These are phyloP conservation scores for Gadus macrocephalus DNA, from an alignment of 2,113 vertebrate genomes.

Conservation along the genomic window DNA sequence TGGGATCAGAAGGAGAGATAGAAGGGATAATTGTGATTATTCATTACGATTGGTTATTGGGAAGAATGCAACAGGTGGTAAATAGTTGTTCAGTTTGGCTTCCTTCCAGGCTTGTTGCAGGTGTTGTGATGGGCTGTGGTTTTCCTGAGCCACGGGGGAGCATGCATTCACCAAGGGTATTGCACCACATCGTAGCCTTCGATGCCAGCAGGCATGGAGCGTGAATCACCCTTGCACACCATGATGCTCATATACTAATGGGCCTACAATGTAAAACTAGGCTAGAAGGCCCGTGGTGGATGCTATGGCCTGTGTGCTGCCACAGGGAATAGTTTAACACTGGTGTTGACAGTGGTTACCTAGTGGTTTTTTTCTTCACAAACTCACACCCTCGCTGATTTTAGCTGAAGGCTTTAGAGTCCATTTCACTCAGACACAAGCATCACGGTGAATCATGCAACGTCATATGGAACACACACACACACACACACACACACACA, in stretches of 20 bases:
- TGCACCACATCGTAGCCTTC: conserved; percentile 47
- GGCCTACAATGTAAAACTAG: conserved; percentile 18
- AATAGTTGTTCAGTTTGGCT: conserved; percentile 5
- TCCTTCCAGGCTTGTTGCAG: conserved; percentile 41
- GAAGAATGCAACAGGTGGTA: conserved; percentile 61
- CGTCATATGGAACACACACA: conserved; percentile 38
- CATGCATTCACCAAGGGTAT: conserved; percentile 51
- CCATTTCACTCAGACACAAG: neutral
- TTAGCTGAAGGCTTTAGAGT: neutral
- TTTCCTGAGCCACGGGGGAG: conserved; percentile 36
- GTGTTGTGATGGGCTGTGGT: conserved; percentile 63
- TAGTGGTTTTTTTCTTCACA: conserved; percentile 23
- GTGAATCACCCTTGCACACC: conserved; percentile 34
- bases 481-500: conserved; percentile 11
- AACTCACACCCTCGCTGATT: neutral
- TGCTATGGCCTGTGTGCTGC: neutral
- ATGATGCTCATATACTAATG: conserved; percentile 24
- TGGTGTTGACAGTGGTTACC: conserved; percentile 11
- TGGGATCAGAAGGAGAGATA: too few relatives aligned
- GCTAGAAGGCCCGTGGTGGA: neutral
- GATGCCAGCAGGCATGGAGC: conserved; percentile 28
- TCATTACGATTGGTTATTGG: conserved; percentile 22
- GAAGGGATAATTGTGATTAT: too few relatives aligned
- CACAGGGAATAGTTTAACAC: conserved; percentile 18
- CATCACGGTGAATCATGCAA: neutral